phyloP scores from a whole-genome alignment of 2,113 vertebrate genomes.

The Ia io region DNA sequence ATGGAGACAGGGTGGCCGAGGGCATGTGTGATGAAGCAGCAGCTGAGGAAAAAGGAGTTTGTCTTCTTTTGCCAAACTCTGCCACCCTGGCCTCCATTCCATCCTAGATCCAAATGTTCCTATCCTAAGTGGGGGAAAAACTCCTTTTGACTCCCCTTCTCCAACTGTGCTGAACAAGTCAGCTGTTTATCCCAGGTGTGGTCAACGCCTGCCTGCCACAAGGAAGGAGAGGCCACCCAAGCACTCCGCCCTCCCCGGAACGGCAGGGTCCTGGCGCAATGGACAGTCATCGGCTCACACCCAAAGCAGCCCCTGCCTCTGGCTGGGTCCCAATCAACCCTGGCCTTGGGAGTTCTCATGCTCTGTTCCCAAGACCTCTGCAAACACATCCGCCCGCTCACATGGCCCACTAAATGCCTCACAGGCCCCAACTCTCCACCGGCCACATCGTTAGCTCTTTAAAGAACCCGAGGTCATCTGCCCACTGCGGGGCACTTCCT shows the following conservation, averaged over 20 bases:
- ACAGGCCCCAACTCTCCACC: background rate
- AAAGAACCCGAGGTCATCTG: background rate
- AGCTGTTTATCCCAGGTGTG: background rate
- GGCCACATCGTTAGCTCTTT: background rate
- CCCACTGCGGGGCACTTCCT: background rate
- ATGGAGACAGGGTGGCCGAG: background rate
- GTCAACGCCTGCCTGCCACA: background rate
- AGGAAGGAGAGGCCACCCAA: background rate
- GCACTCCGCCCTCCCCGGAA: no score
- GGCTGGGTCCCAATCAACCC: background rate
- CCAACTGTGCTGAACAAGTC: background rate
- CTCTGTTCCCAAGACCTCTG: background rate
- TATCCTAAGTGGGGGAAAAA: background rate
- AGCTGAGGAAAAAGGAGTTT: background rate
- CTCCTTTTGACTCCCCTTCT: background rate
- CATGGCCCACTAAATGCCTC: background rate
- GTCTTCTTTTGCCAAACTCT: background rate
- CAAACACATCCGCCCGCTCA: background rate
- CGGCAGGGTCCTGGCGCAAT: background rate
- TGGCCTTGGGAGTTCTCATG: background rate
- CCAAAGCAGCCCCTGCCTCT: background rate
- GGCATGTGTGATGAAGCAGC: background rate
- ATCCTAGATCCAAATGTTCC: background rate
- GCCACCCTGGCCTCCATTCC: background rate
- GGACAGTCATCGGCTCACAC: background rate